These are phyloP conservation scores for Phataginus tricuspis DNA, from an alignment of 2,797 vertebrate species.

Conservation along the genomic window DNA sequence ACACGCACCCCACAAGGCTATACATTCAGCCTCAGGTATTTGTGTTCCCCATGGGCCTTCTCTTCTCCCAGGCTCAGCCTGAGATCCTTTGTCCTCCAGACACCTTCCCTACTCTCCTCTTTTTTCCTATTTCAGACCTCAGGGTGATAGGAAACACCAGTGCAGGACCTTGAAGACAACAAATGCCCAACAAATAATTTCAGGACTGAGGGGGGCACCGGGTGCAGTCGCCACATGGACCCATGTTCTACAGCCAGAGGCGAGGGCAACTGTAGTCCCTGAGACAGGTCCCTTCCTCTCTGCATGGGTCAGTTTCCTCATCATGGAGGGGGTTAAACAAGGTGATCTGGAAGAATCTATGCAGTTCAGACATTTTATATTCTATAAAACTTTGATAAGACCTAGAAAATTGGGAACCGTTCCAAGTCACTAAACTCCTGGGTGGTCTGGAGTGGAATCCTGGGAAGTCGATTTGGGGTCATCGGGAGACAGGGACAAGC, in stretches of 20 bases:
- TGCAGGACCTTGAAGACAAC: neutral
- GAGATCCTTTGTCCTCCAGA: neutral
- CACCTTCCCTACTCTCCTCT: neutral
- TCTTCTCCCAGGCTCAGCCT: neutral
- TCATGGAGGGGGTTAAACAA: neutral
- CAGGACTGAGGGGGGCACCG: neutral
- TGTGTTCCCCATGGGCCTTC: too few relatives aligned
- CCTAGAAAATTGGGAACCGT: neutral
- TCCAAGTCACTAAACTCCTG: neutral
- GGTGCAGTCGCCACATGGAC: neutral
- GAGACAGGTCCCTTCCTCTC: neutral
- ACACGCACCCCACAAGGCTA: neutral
- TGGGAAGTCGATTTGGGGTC: neutral
- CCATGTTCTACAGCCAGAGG: neutral
- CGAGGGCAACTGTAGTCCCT: fast-evolving
- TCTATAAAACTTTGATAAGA: neutral
- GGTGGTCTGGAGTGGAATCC: neutral
- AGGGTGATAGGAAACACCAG: neutral
- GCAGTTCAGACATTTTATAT: neutral
- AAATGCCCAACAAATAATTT: neutral
- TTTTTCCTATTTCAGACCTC: neutral
- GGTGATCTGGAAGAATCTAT: neutral
- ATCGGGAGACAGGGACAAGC: neutral
- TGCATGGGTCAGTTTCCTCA: neutral
- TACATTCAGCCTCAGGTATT: neutral